These are phyloP conservation scores for Lasioglossum calceatum DNA, from an alignment of 2,888 invertebrate species.

Conservation along the genomic window DNA sequence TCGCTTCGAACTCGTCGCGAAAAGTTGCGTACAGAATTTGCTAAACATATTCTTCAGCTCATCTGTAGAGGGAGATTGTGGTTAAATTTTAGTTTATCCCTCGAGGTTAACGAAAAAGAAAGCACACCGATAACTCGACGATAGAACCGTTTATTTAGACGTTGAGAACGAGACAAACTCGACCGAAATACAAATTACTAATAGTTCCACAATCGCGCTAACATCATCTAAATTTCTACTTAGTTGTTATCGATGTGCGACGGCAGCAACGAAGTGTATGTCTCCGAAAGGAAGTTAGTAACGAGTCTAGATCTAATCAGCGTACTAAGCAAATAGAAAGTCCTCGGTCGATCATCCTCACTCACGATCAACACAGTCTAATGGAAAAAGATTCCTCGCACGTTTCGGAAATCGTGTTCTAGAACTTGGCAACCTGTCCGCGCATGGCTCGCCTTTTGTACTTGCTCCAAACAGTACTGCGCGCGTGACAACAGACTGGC, in stretches of 20 bases:
- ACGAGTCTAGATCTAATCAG: neutral
- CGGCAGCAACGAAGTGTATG: no score
- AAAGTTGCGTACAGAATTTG: neutral
- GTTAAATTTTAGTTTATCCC: no score
- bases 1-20: neutral
- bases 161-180: no score
- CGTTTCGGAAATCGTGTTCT: conserved; percentile 2
- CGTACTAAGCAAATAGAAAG: neutral
- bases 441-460: neutral
- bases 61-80: no score
- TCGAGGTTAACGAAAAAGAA: no score
- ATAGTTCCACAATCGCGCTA: no score
- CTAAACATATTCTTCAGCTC: neutral
- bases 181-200: no score
- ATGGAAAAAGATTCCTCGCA: neutral
- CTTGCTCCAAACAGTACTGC: neutral
- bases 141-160: no score
- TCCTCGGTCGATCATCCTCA: neutral
- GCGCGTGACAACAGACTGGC: neutral
- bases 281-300: neutral
- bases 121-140: no score
- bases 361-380: neutral
- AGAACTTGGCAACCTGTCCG: neutral
- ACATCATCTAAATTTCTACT: no score
- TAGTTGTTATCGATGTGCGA: no score